These are phyloP conservation scores for Isurus oxyrinchus DNA, from an alignment of 2,113 vertebrate genomes.

Conservation along the genomic window DNA sequence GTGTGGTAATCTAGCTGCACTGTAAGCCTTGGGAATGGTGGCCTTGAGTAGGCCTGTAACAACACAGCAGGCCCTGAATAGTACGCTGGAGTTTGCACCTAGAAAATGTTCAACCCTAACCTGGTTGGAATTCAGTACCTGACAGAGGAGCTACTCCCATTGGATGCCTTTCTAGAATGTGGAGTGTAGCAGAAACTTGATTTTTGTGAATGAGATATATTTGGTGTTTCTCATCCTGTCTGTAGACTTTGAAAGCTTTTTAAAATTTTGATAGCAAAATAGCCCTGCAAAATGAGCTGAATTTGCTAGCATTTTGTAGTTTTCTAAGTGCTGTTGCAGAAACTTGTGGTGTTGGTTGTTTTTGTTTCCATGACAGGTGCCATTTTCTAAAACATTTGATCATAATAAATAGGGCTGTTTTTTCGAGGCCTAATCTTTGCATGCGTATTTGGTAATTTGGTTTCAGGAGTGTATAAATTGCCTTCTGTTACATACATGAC, in stretches of 20 bases:
- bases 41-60: neutral
- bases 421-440: neutral
- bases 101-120: neutral
- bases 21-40: neutral
- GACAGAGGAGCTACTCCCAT: neutral
- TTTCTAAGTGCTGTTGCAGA: neutral
- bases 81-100: neutral
- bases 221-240: neutral
- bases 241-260: neutral
- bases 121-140: neutral
- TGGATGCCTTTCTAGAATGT: neutral
- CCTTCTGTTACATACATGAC: neutral
- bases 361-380: neutral
- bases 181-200: neutral
- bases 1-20: neutral
- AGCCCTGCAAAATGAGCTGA: neutral
- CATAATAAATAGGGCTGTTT: neutral
- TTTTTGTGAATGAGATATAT: neutral
- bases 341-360: neutral
- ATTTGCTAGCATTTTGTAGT: neutral
- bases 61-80: neutral
- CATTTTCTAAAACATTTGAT: neutral
- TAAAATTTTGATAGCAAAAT: neutral
- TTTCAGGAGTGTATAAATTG: neutral
- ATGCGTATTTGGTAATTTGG: neutral